Evolutionary conservation across 2,113 vertebrate genomes (phyloP).

Genomic region (Alaudala cheleensis): DNA sequence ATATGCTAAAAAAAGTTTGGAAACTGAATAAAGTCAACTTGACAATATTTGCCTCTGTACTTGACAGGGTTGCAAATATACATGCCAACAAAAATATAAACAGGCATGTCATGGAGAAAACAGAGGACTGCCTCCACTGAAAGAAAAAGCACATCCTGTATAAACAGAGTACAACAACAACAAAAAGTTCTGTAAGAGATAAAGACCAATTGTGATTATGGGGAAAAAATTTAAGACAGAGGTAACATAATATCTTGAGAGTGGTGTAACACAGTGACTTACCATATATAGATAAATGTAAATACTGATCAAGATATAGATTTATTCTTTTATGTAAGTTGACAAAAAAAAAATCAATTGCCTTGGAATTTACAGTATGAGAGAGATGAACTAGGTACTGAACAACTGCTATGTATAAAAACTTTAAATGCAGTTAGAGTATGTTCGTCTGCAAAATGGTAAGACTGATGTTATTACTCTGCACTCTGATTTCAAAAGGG

Average conservation of each 20-base stretch:
- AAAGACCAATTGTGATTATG: background rate
- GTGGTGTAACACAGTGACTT: background rate
- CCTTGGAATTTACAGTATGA: background rate
- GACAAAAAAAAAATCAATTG: background rate
- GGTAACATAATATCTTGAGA: background rate
- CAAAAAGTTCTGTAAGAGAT: background rate
- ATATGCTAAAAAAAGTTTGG: background rate
- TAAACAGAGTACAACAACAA: background rate
- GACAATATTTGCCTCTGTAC: background rate
- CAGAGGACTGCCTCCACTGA: background rate
- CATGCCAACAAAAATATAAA: background rate
- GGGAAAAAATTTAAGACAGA: background rate
- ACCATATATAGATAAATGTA: background rate
- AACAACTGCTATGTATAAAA: background rate
- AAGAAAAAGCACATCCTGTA: background rate
- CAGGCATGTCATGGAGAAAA: background rate
- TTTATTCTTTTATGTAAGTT: background rate
- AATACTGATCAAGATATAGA: background rate
- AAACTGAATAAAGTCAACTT: background rate
- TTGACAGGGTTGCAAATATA: background rate
- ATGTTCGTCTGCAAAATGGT: background rate
- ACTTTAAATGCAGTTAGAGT: conserved; percentile 32
- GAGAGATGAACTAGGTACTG: background rate
- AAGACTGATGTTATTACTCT: conserved; percentile 61
- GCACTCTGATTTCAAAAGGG: conserved; percentile 48